phyloP scores from a whole-genome alignment of 2,113 vertebrate genomes.

The Perca schrenkii region DNA sequence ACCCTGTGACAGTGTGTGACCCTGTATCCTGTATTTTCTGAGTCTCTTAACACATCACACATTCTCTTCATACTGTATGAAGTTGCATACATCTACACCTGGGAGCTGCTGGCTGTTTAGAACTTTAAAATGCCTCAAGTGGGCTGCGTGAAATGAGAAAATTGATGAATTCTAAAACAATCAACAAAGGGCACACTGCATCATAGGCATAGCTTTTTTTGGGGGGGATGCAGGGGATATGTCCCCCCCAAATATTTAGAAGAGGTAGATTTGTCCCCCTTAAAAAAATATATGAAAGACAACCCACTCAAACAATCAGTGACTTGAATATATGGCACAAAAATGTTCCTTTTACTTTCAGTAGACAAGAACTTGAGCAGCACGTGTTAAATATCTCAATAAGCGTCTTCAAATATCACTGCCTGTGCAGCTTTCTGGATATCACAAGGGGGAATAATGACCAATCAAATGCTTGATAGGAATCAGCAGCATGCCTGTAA shows the following conservation, averaged over 20 bases:
- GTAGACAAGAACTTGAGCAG: background rate
- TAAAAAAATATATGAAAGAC: too few species aligned
- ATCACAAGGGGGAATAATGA: background rate
- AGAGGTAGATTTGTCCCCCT: too few species aligned
- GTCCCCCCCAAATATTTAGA: too few species aligned
- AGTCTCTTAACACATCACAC: background rate
- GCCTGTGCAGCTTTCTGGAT: background rate
- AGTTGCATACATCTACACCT: conserved; percentile 5
- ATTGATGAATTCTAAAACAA: conserved; percentile 25
- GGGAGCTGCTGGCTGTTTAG: conserved; percentile 14
- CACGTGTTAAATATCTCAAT: background rate
- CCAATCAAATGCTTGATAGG: conserved; percentile 9
- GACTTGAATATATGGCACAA: background rate
- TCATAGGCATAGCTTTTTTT: background rate
- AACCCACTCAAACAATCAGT: too few species aligned
- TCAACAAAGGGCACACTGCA: background rate
- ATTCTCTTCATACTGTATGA: conserved; percentile 4
- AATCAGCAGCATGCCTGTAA: conserved; percentile 31
- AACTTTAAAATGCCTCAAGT: background rate
- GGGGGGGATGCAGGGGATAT: too few species aligned
- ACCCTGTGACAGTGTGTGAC: conserved; percentile 14
- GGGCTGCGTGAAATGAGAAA: conserved; percentile 23
- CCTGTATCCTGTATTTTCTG: conserved; percentile 2
- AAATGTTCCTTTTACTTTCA: background rate
- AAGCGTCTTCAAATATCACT: background rate